Percentiles rank a stretch among this genome's conserved stretches.
Evolutionary conservation across 2,888 invertebrate species (phyloP).

Genomic region (Cataglyphis cursor): DNA sequence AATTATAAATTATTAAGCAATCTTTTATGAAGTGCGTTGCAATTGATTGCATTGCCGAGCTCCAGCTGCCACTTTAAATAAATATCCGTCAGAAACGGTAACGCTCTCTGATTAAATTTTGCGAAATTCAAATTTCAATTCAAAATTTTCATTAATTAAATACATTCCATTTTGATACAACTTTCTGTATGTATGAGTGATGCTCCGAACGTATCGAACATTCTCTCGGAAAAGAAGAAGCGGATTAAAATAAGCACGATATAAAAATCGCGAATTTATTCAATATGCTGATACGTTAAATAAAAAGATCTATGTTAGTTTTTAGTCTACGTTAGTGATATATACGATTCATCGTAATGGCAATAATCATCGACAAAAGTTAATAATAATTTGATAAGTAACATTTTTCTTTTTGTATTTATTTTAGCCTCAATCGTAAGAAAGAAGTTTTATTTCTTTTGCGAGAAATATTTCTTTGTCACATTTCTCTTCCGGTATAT

Average conservation of each 20-base stretch:
- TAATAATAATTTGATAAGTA: not conserved
- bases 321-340: not conserved
- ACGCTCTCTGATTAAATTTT: slow-evolving; percentile 45
- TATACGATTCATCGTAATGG: not conserved
- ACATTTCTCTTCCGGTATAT: slow-evolving; percentile 6
- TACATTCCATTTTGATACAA: slow-evolving; percentile 26
- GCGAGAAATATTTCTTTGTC: slow-evolving; percentile 20
- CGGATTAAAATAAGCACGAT: not conserved
- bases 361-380: not conserved
- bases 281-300: slow-evolving; percentile 1
- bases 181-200: not conserved
- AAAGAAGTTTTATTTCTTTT: not conserved
- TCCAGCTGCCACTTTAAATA: slow-evolving; percentile 59
- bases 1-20: slow-evolving; percentile 66
- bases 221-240: not conserved
- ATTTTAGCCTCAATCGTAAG: not conserved
- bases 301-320: not conserved
- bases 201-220: not conserved
- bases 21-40: slow-evolving; percentile 49
- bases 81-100: slow-evolving; percentile 46
- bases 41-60: slow-evolving; percentile 50
- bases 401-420: not conserved
- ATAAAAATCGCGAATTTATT: not conserved
- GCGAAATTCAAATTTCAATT: slow-evolving; percentile 34
- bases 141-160: slow-evolving; percentile 50